Conservation (phyloP, 2,113 vertebrate species). For the Cathartes aura region DNA sequence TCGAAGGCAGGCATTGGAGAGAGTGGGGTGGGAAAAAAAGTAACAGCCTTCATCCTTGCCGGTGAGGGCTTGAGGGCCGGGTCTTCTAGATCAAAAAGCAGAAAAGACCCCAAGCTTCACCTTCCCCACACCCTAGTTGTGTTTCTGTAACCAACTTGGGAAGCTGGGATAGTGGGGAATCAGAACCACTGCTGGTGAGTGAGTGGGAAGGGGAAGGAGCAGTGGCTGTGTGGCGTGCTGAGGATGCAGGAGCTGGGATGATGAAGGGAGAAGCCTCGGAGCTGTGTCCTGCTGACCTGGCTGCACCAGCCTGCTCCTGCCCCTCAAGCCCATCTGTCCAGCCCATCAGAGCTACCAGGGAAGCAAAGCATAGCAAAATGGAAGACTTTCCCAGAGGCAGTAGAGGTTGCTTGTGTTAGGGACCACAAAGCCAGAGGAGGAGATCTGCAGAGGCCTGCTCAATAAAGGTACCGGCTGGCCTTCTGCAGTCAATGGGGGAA, state of each 20-base stretch:
- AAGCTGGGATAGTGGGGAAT: neutral
- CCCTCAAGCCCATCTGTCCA: neutral
- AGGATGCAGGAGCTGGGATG: neutral
- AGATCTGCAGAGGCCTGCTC: neutral
- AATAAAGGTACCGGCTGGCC: neutral
- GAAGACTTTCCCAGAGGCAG: neutral
- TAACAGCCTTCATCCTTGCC: neutral
- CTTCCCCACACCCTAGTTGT: neutral
- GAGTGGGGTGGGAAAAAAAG: neutral
- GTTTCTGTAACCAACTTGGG: neutral
- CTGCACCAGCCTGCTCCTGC: neutral
- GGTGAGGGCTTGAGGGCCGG: accelerated
- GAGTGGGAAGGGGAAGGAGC: neutral
- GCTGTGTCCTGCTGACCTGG: neutral
- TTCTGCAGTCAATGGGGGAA: neutral
- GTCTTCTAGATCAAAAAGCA: neutral
- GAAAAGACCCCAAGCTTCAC: neutral
- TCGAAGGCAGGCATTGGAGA: neutral
- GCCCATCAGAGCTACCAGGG: neutral
- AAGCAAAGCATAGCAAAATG: neutral
- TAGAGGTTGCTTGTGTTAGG: neutral
- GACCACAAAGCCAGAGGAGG: neutral
- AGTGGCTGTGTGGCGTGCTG: neutral
- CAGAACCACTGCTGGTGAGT: neutral
- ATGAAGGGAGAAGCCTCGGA: neutral